Evolutionary conservation across 2,888 invertebrate species (phyloP).

Genomic region (Tillus elongatus): DNA sequence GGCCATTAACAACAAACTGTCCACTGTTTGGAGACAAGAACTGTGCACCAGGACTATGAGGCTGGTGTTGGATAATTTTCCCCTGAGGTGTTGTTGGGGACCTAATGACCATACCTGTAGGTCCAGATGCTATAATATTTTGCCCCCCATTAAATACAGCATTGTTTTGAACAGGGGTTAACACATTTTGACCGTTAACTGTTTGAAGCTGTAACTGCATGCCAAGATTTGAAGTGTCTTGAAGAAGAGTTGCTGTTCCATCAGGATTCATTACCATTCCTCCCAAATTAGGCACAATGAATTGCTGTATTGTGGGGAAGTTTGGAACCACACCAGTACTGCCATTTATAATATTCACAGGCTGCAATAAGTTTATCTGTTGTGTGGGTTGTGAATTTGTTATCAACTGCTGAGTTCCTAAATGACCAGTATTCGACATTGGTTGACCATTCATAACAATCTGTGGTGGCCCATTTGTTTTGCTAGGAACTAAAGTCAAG

Average conservation of each 20-base stretch:
- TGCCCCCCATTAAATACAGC: constrained; percentile 55
- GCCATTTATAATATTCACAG: constrained; percentile 70
- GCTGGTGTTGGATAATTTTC: constrained; percentile 58
- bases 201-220: constrained; percentile 72
- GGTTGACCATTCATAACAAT: constrained; percentile 68
- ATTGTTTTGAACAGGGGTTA: constrained; percentile 62
- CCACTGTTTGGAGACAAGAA: constrained; percentile 64
- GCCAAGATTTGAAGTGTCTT: constrained; percentile 59
- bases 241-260: constrained; percentile 58
- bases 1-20: constrained; percentile 68
- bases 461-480: constrained; percentile 62
- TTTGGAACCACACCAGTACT: constrained; percentile 61
- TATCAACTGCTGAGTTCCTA: constrained; percentile 60
- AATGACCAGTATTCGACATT: constrained; percentile 47
- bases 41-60: constrained; percentile 58
- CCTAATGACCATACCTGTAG: constrained; percentile 69
- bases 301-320: constrained; percentile 72
- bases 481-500: constrained; percentile 67
- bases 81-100: constrained; percentile 61
- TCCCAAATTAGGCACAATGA: constrained; percentile 69
- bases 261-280: constrained; percentile 79
- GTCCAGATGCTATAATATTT: constrained; percentile 57
- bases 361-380: constrained; percentile 69
- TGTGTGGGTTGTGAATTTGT: constrained; percentile 44
- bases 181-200: constrained; percentile 66